Evolutionary conservation across 92 coral and sea anemone genomes (phyloP).

Genomic region (Plumapathes pennacea): DNA sequence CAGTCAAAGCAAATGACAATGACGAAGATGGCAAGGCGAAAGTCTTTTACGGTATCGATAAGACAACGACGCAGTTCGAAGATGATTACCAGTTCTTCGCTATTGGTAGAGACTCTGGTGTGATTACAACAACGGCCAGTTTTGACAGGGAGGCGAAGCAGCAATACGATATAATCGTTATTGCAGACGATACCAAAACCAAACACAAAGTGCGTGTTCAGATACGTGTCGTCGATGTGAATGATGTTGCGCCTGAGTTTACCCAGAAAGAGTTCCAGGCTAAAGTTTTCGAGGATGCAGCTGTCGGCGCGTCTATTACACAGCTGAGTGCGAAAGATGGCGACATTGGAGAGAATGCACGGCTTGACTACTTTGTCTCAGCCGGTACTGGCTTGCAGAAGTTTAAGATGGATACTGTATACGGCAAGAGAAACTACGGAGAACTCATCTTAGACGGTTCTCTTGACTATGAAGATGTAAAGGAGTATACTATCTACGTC

Average conservation of each 20-base stretch:
- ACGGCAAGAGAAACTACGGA: slow-evolving; percentile 49
- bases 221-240: slow-evolving; percentile 77
- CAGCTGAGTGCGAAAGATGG: slow-evolving; percentile 59
- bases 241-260: slow-evolving; percentile 77
- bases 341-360: slow-evolving; percentile 90
- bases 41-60: neutral
- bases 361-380: slow-evolving; percentile 71
- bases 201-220: slow-evolving; percentile 38
- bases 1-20: slow-evolving; percentile 77
- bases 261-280: slow-evolving; percentile 34
- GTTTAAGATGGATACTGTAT: slow-evolving; percentile 66
- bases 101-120: slow-evolving; percentile 37
- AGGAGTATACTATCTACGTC: slow-evolving; percentile 51
- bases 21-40: slow-evolving; percentile 23
- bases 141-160: slow-evolving; percentile 74
- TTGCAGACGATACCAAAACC: slow-evolving; percentile 63
- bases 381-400: slow-evolving; percentile 61
- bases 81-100: slow-evolving; percentile 5
- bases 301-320: slow-evolving; percentile 48
- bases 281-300: slow-evolving; percentile 64
- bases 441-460: slow-evolving; percentile 58
- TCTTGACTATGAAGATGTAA: slow-evolving; percentile 66
- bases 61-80: neutral
- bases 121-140: slow-evolving; percentile 22
- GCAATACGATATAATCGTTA: slow-evolving; percentile 22